Base-by-base conservation (phyloP, 2,797 vertebrate species). In the Rhinella marina region DNA sequence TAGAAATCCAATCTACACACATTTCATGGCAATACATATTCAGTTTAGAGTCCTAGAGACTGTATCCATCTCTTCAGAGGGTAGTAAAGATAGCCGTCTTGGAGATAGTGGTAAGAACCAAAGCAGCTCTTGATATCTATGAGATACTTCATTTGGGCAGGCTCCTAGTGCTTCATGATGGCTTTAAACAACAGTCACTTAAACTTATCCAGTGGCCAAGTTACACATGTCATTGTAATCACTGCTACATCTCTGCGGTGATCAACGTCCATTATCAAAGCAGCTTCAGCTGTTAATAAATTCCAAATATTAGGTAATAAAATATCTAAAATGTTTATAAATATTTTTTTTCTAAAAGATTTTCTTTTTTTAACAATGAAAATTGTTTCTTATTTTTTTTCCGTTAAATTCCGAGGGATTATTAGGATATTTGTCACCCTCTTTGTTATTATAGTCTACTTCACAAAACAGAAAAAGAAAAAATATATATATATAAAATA, bases 201-300 rank as follows among this genome's bases (percentile, higher is more conserved):
- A 99, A 99, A 99, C 98, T 99, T 97, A 98, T 98, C 97, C 97
- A 97, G 97, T 98, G 98, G 97, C 98, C 99, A 99, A 97, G 93
- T 96, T 97, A 96, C 97, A 96, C 96, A 97, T 96, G 95, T 96
- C 95, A 96, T 96, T 97, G 96, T 96, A 96, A 97, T 96, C 91
- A 96, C 96, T 96, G 95, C 96, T 97, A 97, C 96, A 95, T 96
- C 96, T 96, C 97, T 96, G 97, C 96, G 93, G 96, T 94, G 92
- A 97, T 96, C 95, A 94, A 95, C 95, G 95, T 97, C 95, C 96
- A 96, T 97, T 98, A 98, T 98, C 95, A 95, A 95, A 95, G 97
- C 97, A 97, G 97, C 97, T 96, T 96, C 93, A 91, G 97, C 97
- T 97, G 96, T 95, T 96, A 96, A 96, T 96, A 97, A 96, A 98